Evolutionary conservation across 1,140 invertebrate species (phyloP).

Genomic region (Hypothenemus hampei): DNA sequence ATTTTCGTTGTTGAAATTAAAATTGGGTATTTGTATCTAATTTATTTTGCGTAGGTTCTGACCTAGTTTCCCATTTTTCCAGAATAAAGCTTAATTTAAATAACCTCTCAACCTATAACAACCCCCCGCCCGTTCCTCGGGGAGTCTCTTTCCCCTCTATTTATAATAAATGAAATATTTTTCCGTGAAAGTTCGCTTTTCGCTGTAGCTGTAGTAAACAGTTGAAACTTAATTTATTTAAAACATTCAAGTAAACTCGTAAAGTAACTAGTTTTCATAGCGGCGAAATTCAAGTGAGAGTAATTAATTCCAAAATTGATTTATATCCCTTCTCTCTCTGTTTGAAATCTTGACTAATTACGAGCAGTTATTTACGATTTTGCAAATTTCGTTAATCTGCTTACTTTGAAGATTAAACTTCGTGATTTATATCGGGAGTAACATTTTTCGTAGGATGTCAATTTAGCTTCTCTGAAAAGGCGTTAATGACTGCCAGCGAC

Average conservation of each 20-base stretch:
- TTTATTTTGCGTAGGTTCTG: too few species aligned
- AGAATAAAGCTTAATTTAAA: too few species aligned
- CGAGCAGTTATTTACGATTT: constrained; percentile 25
- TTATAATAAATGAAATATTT: too few species aligned
- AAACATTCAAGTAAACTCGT: constrained; percentile 3
- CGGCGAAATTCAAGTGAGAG: constrained; percentile 12
- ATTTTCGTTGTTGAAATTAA: too few species aligned
- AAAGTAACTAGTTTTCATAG: constrained; percentile 4
- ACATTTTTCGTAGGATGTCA: constrained; percentile 19
- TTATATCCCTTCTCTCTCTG: constrained; percentile 16
- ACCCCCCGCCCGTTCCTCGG: too few species aligned
- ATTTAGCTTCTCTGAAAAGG: constrained; percentile 15
- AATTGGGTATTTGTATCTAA: too few species aligned
- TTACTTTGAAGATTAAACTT: constrained; percentile 26
- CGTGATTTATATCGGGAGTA: constrained; percentile 21
- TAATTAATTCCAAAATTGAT: constrained; percentile 21
- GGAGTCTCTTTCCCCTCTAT: too few species aligned
- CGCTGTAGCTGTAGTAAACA: too few species aligned
- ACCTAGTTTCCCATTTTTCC: too few species aligned
- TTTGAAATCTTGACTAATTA: constrained; percentile 24
- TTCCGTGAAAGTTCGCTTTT: too few species aligned
- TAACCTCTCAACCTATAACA: too few species aligned
- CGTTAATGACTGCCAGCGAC: constrained; percentile 18
- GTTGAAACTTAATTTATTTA: constrained; percentile 6
- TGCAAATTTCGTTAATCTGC: constrained; percentile 24